phyloP scores from a whole-genome alignment of 2,888 invertebrate species.

The Caenorhabditis zanzibari region DNA sequence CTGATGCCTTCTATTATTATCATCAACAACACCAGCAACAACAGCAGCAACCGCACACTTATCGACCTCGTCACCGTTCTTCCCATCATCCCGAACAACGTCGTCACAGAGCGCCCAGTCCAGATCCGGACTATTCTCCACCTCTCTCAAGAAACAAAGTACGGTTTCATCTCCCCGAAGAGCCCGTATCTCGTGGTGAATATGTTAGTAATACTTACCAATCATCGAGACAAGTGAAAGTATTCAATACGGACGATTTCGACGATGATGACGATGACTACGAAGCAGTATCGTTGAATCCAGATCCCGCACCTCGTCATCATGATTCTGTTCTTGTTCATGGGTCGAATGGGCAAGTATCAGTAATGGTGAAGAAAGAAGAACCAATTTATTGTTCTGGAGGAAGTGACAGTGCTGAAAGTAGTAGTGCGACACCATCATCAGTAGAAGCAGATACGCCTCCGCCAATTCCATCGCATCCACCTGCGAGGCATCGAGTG shows the following conservation, averaged over 20 bases:
- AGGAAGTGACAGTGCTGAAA: conserved; percentile 61
- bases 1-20: conserved; percentile 64
- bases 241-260: conserved; percentile 47
- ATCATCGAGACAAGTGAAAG: conserved; percentile 19
- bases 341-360: conserved; percentile 42
- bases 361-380: conserved; percentile 52
- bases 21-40: conserved; percentile 48
- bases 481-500: conserved; percentile 66
- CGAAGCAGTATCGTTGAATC: conserved; percentile 53
- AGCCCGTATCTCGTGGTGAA: conserved; percentile 57
- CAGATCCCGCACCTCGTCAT: conserved; percentile 43
- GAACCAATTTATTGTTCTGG: conserved; percentile 55
- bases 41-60: conserved; percentile 17
- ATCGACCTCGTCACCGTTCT: conserved; percentile 45
- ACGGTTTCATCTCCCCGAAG: conserved; percentile 64
- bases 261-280: conserved; percentile 50
- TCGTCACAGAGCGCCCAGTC: conserved; percentile 57
- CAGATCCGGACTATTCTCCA: conserved; percentile 75
- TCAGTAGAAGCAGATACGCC: conserved; percentile 60
- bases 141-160: conserved; percentile 64
- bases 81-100: conserved; percentile 27
- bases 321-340: conserved; percentile 51
- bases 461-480: conserved; percentile 66
- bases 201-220: conserved; percentile 48
- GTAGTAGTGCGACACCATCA: conserved; percentile 59